Base-by-base conservation (phyloP, 2,888 invertebrate species). In the Drosophila sordidula region DNA sequence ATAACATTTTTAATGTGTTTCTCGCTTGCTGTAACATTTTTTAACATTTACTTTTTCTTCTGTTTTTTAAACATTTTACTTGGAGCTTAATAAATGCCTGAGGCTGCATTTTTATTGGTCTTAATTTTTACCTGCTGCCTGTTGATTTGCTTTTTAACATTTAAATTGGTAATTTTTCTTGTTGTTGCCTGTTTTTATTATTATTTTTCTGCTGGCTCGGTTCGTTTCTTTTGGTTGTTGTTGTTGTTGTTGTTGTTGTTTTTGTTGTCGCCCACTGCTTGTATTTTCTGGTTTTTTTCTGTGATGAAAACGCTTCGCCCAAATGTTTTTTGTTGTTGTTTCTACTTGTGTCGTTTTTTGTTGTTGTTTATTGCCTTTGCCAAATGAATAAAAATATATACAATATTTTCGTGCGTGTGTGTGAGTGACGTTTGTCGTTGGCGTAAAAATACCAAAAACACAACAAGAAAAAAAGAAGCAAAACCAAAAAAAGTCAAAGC, bases 321-420 rank as follows among this genome's bases (percentile, higher is more conserved):
- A 80, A 84, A 80, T 62, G 25, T 39, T 39, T 29, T 51, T 56
- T 70, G 56, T 54, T 66, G 58, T 55, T 80, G 73, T 67, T 70
- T 70, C 73, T 72, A 73, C 73, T 81, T 75, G 65, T 59, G 79
- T 75, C 75, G 26, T 54, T 74, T 57, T 63, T 50, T 55, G 61
- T 74, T 71, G 70, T 75, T 78, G 87, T 73, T 85, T 87, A 83
- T 85, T 87, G 75, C 80, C 66, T 88, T 89, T 88, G 89, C 89
- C 87, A 89, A 84, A 79, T 71, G 75, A 87, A 83, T 87, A 87
- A 81, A 89, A 87, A 88, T 88, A 86, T 88, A 86, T 75, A 83
- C 67, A 85, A 88, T 75, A 77, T 80, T 77, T 81, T 79, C 69
- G 69, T 59, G 41, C 39, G 44, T 38, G 61, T 58, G 64, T 69